Evolutionary conservation across 2,888 invertebrate genomes (phyloP), one percentile per base, ranked within the genome.

Genomic region (Dugesia japonica): DNA sequence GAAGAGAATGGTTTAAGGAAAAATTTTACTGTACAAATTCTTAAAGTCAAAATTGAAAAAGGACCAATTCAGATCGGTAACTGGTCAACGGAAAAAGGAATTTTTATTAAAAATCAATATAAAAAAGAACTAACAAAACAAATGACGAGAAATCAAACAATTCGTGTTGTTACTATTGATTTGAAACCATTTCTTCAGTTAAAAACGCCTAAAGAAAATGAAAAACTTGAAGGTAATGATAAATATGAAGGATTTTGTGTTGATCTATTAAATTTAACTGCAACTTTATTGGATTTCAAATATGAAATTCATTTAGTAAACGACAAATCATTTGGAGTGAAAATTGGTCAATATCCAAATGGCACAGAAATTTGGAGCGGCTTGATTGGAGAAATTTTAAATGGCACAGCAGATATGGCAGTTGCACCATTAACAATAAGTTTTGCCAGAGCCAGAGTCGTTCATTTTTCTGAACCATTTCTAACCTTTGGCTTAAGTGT

Each of bases 371-470:
- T 80, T 26, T 84, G 84, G 84, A 82, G 82, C 74, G 84, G 84
- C 7, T 82, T 84, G 80, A 81, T 84, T 26, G 82, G 82, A 20
- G 82, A 84, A 72, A 78, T 84, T 13, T 78, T 83, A 7, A 80
- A 81, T n/a, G 83, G 83, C 17, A 42, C 27, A 17, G 78, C 78
- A 0, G 78, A 78, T 42, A 78, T 78, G 15, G 78, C 28, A 17
- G 38, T 78, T n/a, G 78, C 78, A 26, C 77, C 78, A 4, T 28
- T 78, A 4, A 78, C 78, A 13, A 78, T 78, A 33, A 78, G 77
- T 38, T 42, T 27, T 1, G 42, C 20, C 17, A 28, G 78, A 0
- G 78, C 77, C 26, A 27, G 42, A 72, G 73, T 78, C 4, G 26
- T 78, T 23, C 26, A 78, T 17, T 78, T 78, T 72, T 74, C 77